Base-by-base conservation (phyloP, 2,113 vertebrate genomes). In the Odocoileus virginianus region DNA sequence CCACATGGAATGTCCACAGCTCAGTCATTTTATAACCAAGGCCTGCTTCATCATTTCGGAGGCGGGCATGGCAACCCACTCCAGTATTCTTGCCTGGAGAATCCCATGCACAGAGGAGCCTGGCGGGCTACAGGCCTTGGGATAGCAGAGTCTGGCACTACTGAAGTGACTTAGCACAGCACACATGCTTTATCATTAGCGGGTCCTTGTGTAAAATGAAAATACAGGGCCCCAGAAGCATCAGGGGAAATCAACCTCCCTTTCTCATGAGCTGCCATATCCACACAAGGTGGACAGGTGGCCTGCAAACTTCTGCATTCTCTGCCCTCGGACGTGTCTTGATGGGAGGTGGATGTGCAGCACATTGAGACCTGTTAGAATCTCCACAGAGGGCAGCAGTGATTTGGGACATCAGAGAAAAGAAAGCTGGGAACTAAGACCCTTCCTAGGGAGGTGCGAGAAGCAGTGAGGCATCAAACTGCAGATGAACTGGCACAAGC, bases 371-470 rank as follows among this genome's bases (percentile, higher is more conserved):
- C 3, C 2, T 2, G 2, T 14, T 71, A 16, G 4, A 3, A 2
- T 25, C 19, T 1, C 0, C 0, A 1, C 9, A 10, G 11, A n/a
- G 5, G 9, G 2, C 21, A 60, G 10, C 11, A 7, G 19, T 45
- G 15, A 3, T 28, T 36, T 50, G 28, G 16, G 23, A 10, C 1
- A 7, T 5, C 9, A 76, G 15, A 19, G 4, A 27, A 13, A 13
- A 83, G 74, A 84, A 47, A 47, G 19, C 23, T 60, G 60, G 3
- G 9, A 25, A 30, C 6, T 55, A 28, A 47, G 30, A 23, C 27
- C 13, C 11, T 6, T 19, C 21, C 11, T 25, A 4, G 2, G 3
- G 61, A 74, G 16, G 11, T 43, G 7, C 0, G 1, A 6, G 40
- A 33, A 21, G 25, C 4, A 14, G 28, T 61, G 55, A 64, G 40